Evolutionary conservation across 2,797 vertebrate genomes (phyloP).

Genomic region (Rallus crepitans): DNA sequence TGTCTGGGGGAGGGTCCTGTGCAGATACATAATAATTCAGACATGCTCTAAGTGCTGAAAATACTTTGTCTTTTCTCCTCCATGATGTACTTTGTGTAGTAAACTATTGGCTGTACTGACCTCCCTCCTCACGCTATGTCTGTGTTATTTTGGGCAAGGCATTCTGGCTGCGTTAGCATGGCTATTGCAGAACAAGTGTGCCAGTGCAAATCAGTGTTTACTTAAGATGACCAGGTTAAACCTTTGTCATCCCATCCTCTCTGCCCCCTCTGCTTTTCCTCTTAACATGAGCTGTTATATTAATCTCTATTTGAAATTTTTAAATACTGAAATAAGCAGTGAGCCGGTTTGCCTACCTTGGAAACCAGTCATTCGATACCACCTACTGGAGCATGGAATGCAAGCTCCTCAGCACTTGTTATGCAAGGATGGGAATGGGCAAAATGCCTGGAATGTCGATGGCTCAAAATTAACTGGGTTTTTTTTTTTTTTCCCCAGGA

Average conservation of each 20-base stretch:
- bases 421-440: conserved; percentile 50
- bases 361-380: conserved; percentile 43
- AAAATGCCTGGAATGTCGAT: conserved; percentile 58
- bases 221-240: background rate
- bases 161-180: background rate
- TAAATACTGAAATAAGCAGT: conserved; percentile 4
- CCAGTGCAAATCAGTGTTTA: background rate
- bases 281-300: background rate
- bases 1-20: background rate
- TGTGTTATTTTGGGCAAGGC: background rate
- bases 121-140: background rate
- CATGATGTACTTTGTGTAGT: background rate
- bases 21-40: background rate
- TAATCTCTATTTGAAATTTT: background rate
- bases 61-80: background rate
- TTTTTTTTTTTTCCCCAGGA: conserved; percentile 18
- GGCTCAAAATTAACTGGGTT: conserved; percentile 28
- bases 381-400: conserved; percentile 32
- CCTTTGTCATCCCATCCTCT: background rate
- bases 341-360: background rate
- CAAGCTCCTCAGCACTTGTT: conserved; percentile 27
- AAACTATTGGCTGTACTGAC: background rate
- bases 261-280: background rate
- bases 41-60: background rate
- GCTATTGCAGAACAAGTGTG: background rate